Base-by-base conservation (phyloP, 2,797 vertebrate genomes). In the Tiaroga cobitis region DNA sequence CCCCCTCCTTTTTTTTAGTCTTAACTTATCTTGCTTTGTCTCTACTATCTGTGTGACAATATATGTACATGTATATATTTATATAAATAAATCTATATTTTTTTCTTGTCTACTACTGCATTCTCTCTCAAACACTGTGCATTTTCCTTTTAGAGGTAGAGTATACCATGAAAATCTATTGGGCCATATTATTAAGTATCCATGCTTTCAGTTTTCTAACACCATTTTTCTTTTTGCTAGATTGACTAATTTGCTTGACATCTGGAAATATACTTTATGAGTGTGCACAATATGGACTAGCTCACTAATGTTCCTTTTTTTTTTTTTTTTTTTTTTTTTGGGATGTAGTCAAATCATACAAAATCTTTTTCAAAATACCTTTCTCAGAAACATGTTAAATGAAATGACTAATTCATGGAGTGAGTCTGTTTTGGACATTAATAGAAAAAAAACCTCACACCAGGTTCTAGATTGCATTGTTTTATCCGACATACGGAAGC, bases 61-160 rank as follows among this genome's bases (percentile, higher is more conserved):
- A 16, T 63, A 15, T 29, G 59, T 15, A 15, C 5, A 26, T 26
- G n/a, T 29, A 29, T 61, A 26, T 26, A 4, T 59, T 10, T 59
- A 59, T 59, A 11, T n/a, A n/a, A 5, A n/a, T 59, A 0, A 24
- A 59, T 24, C 2, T n/a, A n/a, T n/a, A 1, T 4, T n/a, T 0
- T 24, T 61, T 26, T 24, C 13, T 63, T 63, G n/a, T 63, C n/a
- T 15, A 15, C 5, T 15, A 13, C 24, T 26, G 5, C n/a, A 61
- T 61, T 26, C 11, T 61, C 13, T 59, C 4, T n/a, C 56, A 63
- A 26, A 63, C 26, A 32, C 26, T 29, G 5, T 16, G 15, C 6
- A 65, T 32, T 65, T 15, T 65, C 15, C 61, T 32, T 32, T 65
- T 65, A 32, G 26, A 63, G n/a, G n/a, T 26, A 61, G 34, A 51